Percentiles rank a stretch among this genome's conserved stretches.
phyloP scores from a whole-genome alignment of 1,140 invertebrate genomes.

The Sinonovacula constricta region DNA sequence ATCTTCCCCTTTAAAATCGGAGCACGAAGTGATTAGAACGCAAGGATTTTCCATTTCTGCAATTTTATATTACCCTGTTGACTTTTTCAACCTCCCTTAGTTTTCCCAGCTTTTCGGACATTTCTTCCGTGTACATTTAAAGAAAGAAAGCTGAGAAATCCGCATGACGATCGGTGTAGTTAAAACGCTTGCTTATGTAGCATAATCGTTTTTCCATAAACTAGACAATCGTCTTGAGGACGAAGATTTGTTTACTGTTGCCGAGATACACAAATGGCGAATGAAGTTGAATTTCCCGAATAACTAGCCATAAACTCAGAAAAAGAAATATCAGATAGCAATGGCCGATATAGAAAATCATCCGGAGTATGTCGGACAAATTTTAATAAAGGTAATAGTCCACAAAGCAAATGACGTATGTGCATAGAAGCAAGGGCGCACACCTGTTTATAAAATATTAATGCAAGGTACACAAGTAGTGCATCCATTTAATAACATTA shows the following conservation, averaged over 20 bases:
- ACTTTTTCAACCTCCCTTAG: not conserved
- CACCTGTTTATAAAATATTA: too few relatives aligned
- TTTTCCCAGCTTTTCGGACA: constrained; percentile 8
- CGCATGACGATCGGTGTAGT: too few relatives aligned
- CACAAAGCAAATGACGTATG: too few relatives aligned
- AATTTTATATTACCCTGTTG: not conserved
- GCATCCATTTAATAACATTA: too few relatives aligned
- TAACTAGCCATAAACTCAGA: too few relatives aligned
- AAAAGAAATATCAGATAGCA: too few relatives aligned
- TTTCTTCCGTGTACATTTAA: not conserved
- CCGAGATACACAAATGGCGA: constrained; percentile 69
- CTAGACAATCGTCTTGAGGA: too few relatives aligned
- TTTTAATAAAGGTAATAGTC: constrained; percentile 72
- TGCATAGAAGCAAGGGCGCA: too few relatives aligned
- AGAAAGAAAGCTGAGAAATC: constrained; percentile 12
- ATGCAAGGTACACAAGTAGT: too few relatives aligned
- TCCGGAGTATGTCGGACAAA: constrained; percentile 76
- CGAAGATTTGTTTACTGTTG: constrained; percentile 70
- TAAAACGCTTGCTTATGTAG: too few relatives aligned
- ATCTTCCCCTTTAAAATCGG: constrained; percentile 50
- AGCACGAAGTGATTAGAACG: constrained; percentile 67
- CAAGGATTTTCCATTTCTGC: constrained; percentile 66
- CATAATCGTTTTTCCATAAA: too few relatives aligned
- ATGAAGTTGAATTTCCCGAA: too few relatives aligned
- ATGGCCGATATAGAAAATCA: constrained; percentile 71